phyloP scores from a whole-genome alignment of 1,140 invertebrate species.

The Trichomalopsis sarcophagae region DNA sequence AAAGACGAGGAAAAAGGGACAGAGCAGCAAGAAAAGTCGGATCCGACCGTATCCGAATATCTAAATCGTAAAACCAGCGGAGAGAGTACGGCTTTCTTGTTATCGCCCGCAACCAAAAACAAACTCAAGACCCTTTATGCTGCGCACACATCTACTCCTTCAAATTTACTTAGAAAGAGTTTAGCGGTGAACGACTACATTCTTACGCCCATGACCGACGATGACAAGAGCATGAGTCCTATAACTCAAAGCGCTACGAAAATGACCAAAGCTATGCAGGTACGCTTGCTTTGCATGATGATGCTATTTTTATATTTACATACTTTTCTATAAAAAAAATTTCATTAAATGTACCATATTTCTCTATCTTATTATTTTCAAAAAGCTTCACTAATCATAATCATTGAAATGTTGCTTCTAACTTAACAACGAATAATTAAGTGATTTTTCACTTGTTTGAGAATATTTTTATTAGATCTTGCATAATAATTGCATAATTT shows the following conservation, averaged over 20 bases:
- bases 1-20: neutral
- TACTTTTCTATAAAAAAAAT: neutral
- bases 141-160: slow-evolving; percentile 72
- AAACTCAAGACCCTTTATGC: slow-evolving; percentile 61
- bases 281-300: slow-evolving; percentile 66
- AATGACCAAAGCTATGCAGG: slow-evolving; percentile 91
- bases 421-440: neutral
- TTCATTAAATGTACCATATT: neutral
- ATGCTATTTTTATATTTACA: neutral
- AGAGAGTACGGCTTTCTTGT: slow-evolving; percentile 50
- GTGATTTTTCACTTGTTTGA: neutral
- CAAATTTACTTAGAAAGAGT: slow-evolving; percentile 66
- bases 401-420: neutral
- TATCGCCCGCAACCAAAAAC: slow-evolving; percentile 60
- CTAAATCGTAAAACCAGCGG: slow-evolving; percentile 36
- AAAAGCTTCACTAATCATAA: neutral
- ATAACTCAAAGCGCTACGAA: slow-evolving; percentile 89
- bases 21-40: neutral
- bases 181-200: slow-evolving; percentile 73
- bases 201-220: slow-evolving; percentile 76
- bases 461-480: neutral
- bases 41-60: slow-evolving; percentile 25
- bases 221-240: slow-evolving; percentile 87
- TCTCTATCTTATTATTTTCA: no score
- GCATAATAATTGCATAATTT: neutral